Evolutionary conservation across 2,113 vertebrate genomes (phyloP).

Genomic region (Lepidothrix coronata): DNA sequence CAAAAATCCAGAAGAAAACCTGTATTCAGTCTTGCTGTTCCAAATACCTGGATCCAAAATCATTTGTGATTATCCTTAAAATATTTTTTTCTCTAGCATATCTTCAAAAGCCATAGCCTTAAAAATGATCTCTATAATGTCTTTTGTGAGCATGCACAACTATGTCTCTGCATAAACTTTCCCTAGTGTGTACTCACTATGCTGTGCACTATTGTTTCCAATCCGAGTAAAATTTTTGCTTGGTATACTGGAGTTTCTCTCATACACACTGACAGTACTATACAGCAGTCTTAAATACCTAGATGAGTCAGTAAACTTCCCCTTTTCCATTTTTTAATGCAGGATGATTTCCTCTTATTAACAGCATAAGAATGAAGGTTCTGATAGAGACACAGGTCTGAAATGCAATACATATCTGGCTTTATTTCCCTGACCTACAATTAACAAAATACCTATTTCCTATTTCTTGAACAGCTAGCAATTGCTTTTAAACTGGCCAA

Average conservation of each 20-base stretch:
- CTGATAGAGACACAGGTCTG: neutral
- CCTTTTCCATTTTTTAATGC: neutral
- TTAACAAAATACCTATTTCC: neutral
- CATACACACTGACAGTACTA: neutral
- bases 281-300: neutral
- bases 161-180: neutral
- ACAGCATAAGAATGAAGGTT: neutral
- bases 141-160: neutral
- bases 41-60: neutral
- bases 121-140: neutral
- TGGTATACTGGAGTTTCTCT: neutral
- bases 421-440: neutral
- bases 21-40: neutral
- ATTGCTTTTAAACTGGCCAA: neutral
- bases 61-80: neutral
- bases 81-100: fast-evolving
- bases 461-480: neutral
- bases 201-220: neutral
- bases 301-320: neutral
- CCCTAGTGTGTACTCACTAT: neutral
- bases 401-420: neutral
- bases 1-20: neutral
- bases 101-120: neutral
- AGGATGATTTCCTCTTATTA: neutral
- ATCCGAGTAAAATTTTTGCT: neutral